Conservation (phyloP, 2,888 invertebrate genomes). For the Nasonovia ribisnigri region DNA sequence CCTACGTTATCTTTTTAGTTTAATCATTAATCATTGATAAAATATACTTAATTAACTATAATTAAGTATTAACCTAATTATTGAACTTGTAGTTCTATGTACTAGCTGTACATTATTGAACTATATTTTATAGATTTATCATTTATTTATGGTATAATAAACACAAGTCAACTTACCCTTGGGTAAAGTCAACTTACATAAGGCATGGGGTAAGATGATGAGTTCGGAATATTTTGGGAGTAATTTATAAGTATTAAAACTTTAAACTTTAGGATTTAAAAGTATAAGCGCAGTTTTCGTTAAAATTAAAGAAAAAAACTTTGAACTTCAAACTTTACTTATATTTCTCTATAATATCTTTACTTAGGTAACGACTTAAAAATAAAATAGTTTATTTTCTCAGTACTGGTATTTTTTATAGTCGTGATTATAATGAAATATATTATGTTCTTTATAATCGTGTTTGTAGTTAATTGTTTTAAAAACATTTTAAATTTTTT, state of each 20-base stretch:
- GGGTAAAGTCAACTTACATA: background rate
- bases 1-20: background rate
- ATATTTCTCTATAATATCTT: no score
- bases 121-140: background rate
- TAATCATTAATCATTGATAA: background rate
- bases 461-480: background rate
- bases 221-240: background rate
- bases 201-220: background rate
- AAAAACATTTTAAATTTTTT: background rate
- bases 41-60: background rate
- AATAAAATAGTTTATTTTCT: background rate
- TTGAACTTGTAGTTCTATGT: no score
- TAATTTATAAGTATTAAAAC: background rate
- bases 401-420: background rate
- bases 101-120: no score
- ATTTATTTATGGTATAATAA: background rate
- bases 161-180: no score
- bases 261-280: background rate
- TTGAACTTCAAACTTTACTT: background rate
- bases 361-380: background rate
- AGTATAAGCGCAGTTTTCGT: background rate
- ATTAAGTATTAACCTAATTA: no score
- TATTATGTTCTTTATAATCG: conserved; percentile 2
- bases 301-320: background rate
- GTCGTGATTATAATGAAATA: background rate